These are phyloP conservation scores for Oncorhynchus mykiss DNA, from an alignment of 2,113 vertebrate genomes.

Conservation along the genomic window DNA sequence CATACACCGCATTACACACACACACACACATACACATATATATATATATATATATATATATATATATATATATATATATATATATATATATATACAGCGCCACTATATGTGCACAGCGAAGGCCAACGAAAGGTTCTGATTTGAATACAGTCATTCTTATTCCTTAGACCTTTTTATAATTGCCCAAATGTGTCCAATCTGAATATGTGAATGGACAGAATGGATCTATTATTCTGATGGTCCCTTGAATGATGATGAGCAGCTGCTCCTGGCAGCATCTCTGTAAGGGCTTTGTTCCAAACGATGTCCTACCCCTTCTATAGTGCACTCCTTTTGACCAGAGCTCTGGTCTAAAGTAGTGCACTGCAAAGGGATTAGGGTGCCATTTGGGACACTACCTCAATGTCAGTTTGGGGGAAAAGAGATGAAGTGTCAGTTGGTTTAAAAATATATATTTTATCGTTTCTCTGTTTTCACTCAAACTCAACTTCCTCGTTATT, in stretches of 20 bases:
- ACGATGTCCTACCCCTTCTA: too few species aligned
- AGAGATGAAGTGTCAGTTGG: not conserved
- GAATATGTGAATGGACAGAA: slow-evolving; percentile 23
- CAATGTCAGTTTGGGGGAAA: not conserved
- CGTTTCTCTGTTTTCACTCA: not conserved
- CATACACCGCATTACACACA: too few species aligned
- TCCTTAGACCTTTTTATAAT: slow-evolving; percentile 10
- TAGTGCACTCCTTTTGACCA: too few species aligned
- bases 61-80: not conserved
- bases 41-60: not conserved
- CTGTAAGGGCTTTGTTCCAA: too few species aligned
- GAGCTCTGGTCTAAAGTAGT: too few species aligned
- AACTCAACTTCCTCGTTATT: not conserved
- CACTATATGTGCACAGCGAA: not conserved
- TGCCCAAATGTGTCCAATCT: slow-evolving; percentile 19
- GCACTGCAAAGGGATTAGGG: too few species aligned
- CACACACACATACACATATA: too few species aligned
- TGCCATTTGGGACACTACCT: not conserved
- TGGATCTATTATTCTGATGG: slow-evolving; percentile 15
- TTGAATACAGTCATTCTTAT: slow-evolving; percentile 27
- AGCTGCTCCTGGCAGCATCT: slow-evolving; percentile 10
- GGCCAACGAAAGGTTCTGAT: not conserved
- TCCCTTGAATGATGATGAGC: slow-evolving; percentile 32
- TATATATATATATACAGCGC: not conserved
- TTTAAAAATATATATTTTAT: not conserved